These are phyloP conservation scores for Meta bourneti DNA, from an alignment of 2,888 invertebrate species.

Conservation along the genomic window DNA sequence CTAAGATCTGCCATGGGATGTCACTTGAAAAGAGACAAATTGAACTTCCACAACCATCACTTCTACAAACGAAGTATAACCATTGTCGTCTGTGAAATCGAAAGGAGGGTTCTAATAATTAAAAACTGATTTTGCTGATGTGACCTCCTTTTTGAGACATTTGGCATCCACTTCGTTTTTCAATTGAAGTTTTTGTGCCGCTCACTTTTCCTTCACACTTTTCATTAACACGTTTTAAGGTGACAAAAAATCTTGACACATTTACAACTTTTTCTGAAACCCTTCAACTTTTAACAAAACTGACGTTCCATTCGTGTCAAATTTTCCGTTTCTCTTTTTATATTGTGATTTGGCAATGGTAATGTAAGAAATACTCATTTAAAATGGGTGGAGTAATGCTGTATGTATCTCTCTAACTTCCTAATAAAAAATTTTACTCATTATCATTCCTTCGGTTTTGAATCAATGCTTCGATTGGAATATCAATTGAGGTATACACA, in stretches of 20 bases:
- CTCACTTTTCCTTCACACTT: not conserved
- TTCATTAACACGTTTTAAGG: not conserved
- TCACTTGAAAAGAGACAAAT: too few relatives aligned
- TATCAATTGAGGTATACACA: not conserved
- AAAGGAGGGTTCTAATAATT: too few relatives aligned
- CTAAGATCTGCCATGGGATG: too few relatives aligned
- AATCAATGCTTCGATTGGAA: not conserved
- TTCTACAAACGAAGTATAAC: too few relatives aligned
- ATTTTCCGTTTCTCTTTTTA: not conserved
- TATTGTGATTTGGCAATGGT: not conserved
- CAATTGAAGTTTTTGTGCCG: not conserved
- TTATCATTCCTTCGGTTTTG: not conserved
- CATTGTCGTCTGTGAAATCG: too few relatives aligned
- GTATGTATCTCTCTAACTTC: not conserved
- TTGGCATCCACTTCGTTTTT: not conserved
- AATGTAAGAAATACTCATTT: not conserved
- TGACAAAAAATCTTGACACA: not conserved
- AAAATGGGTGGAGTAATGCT: not conserved
- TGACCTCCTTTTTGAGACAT: too few relatives aligned
- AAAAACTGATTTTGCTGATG: too few relatives aligned
- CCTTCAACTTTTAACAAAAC: not conserved
- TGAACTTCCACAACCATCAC: too few relatives aligned
- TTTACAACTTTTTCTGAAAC: not conserved
- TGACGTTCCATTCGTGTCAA: not conserved
- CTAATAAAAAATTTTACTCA: not conserved